Evolutionary conservation across 2,797 vertebrate genomes (phyloP).

Genomic region (Galagoides demidoff): DNA sequence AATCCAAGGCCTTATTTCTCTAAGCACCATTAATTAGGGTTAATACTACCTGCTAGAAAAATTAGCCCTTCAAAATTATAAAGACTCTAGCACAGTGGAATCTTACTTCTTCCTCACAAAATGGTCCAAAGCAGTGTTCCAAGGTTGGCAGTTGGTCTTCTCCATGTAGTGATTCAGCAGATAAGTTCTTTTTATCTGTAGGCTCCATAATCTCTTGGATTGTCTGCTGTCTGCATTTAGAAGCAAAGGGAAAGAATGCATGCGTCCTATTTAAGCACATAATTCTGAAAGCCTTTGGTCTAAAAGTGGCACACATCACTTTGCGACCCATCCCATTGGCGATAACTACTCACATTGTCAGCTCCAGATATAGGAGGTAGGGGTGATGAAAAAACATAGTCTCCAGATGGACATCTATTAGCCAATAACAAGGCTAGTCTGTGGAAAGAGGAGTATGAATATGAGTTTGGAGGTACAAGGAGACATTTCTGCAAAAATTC

Average conservation of each 20-base stretch:
- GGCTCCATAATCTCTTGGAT: not conserved
- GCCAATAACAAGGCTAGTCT: not conserved
- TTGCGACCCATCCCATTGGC: not conserved
- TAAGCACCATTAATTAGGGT: not conserved
- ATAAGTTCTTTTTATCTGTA: not conserved
- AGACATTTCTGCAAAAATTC: not conserved
- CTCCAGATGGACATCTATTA: not conserved
- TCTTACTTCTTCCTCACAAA: not conserved
- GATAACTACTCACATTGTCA: not conserved
- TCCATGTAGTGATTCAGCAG: not conserved
- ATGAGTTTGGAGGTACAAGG: not conserved
- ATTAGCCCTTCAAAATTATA: not conserved
- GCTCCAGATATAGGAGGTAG: not conserved
- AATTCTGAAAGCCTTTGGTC: not conserved
- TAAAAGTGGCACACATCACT: too few species aligned
- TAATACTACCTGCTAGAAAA: not conserved
- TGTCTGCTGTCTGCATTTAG: not conserved
- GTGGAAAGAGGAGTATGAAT: not conserved
- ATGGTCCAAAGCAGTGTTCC: not conserved
- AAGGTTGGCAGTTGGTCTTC: not conserved
- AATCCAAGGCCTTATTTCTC: not conserved
- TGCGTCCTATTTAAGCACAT: too few species aligned
- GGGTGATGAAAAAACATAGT: rapidly evolving
- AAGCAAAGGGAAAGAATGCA: not conserved
- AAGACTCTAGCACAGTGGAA: not conserved